Conservation (phyloP, 2,888 invertebrate species). For the Scaptomyza caliginosa region DNA sequence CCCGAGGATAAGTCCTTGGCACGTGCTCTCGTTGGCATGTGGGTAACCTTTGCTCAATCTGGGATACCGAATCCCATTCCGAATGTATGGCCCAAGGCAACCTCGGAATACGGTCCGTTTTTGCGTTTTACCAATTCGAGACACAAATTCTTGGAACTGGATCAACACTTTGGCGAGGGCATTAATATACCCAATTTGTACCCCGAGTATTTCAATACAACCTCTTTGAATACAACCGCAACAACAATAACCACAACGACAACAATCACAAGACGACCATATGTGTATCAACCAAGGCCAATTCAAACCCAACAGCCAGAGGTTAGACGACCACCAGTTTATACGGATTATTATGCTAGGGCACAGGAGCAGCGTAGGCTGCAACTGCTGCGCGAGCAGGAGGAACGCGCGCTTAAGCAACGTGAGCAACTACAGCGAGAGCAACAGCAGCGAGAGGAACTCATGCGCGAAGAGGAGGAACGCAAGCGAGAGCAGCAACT, state of each 20-base stretch:
- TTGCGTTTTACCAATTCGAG: slow-evolving; percentile 77
- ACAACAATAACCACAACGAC: slow-evolving; percentile 9
- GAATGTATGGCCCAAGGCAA: slow-evolving; percentile 77
- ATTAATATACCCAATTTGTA: slow-evolving; percentile 76
- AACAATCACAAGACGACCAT: slow-evolving; percentile 24
- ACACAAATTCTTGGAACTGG: slow-evolving; percentile 66
- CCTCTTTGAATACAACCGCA: background rate
- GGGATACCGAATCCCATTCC: slow-evolving; percentile 70
- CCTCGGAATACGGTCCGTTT: slow-evolving; percentile 81
- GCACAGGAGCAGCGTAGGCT: slow-evolving; percentile 16
- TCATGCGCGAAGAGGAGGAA: slow-evolving; percentile 21
- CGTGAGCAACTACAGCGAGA: slow-evolving; percentile 25
- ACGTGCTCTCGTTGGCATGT: slow-evolving; percentile 83
- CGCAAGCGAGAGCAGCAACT: slow-evolving; percentile 24
- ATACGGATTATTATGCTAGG: slow-evolving; percentile 5
- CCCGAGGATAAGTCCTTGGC: slow-evolving; percentile 82
- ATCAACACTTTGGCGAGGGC: slow-evolving; percentile 82
- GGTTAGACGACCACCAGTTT: background rate
- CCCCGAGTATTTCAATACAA: slow-evolving; percentile 48
- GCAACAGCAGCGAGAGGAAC: slow-evolving; percentile 8
- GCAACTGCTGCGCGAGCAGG: slow-evolving; percentile 21
- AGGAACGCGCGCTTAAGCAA: slow-evolving; percentile 15
- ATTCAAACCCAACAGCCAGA: slow-evolving; percentile 3
- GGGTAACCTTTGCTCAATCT: slow-evolving; percentile 82
- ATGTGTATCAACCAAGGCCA: background rate